Evolutionary conservation across 2,888 invertebrate species (phyloP), one percentile per base, ranked within the genome.

Genomic region (Tenthredo mesomela): DNA sequence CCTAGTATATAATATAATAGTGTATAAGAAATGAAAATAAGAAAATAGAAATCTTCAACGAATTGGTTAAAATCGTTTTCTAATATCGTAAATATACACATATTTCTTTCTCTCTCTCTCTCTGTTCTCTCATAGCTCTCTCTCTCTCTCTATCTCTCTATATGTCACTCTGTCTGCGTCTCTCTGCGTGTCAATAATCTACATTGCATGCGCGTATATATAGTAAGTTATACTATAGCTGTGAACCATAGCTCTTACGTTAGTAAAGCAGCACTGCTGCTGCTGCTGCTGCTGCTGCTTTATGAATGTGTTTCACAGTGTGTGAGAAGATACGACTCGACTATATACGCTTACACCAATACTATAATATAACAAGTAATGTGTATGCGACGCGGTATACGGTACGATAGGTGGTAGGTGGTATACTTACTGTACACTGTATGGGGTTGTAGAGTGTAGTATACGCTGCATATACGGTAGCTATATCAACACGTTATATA

Each of bases 81-180:
- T 61, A 61, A 18, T 50, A 80, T 85, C 86, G 85, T 85, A n/a
- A n/a, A 29, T 29, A 85, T 86, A 86, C 85, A 85, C 73, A 40
- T 80, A 85, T 78, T 65, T 82, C 78, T 86, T 82, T 85, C 86
- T 86, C 58, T 78, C 84, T 85, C 86, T 86, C 58, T 78, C 84
- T 85, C 84, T 67, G 84, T 29, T 29, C 29, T 29, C 29, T 29
- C 29, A 29, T 1, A 29, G 29, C 29, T 29, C 29, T 50, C 84
- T 86, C 58, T 86, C 82, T 86, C 86, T 86, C 29, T 82, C 73
- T 86, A 54, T 84, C 82, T 85, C 85, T 83, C 85, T 85, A 82
- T 85, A 82, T 75, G 85, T 50, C 84, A 85, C 71, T 86, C 84
- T 86, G 75, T 29, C 29, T 29, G n/a, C 29, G 29, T 83, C 87